Evolutionary conservation across 2,113 vertebrate genomes (phyloP), one percentile per base, ranked within the genome.

Genomic region (Argyrosomus japonicus): DNA sequence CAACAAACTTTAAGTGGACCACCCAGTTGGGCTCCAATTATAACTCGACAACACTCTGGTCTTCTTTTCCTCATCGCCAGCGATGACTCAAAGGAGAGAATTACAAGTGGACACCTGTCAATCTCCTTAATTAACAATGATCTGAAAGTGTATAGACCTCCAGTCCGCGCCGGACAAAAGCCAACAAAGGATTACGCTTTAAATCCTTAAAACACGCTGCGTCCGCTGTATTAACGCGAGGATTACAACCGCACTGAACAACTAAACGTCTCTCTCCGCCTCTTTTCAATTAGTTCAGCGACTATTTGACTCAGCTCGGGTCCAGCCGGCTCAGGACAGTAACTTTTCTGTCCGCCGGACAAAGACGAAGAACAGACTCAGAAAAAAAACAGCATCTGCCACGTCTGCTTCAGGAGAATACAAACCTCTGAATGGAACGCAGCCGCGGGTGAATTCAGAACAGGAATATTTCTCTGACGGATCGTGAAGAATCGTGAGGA

Each of bases 11-110:
- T 29, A 82, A 87, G 86, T 91, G 89, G 96, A 96, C 94, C 92
- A 96, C 95, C 95, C 94, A 97, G 94, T 90, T 32, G 87, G 87
- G 80, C 78, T 81, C 89, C 94, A 91, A 94, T 95, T 94, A 93
- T 93, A 92, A 88, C 79, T 76, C 85, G 21, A 69, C 60, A 84
- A 83, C 87, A 74, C 91, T 54, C 58, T 19, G 48, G 25, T 72
- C 75, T 64, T 53, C 91, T 77, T 75, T 69, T 54, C 61, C 87
- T 85, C 92, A 88, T 94, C 88, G 57, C 77, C 65, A 2, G 47
- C 23, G 5, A 77, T 11, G 80, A 87, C 89, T 93, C 86, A 89
- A 94, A 90, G 83, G 93, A 95, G 47, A 82, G 88, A 90, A 91
- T 83, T 5, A 93, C 90, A 94, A 96, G 95, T 95, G 96, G 93